Conservation (phyloP, 2,113 vertebrate species). For the Chloropsis cyanopogon region DNA sequence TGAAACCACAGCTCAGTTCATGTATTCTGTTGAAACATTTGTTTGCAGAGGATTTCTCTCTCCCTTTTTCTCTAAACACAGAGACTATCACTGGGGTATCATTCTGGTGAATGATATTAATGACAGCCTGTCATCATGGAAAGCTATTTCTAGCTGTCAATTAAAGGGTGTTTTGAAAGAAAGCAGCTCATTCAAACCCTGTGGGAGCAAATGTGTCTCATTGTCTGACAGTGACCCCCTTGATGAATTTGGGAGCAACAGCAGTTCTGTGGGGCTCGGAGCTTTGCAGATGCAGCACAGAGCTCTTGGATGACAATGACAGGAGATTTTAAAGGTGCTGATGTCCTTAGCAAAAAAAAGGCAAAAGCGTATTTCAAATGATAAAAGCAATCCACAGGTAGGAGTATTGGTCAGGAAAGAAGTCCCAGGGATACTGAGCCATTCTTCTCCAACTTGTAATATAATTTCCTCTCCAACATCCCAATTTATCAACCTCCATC, state of each 20-base stretch:
- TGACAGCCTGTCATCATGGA: constrained; percentile 57
- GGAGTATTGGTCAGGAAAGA: neutral
- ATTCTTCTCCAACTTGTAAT: neutral
- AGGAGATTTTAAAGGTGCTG: neutral
- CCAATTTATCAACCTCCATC: neutral
- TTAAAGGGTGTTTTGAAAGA: constrained; percentile 52
- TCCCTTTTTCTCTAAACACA: constrained; percentile 16
- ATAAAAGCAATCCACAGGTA: neutral
- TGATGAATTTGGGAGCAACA: constrained; percentile 44
- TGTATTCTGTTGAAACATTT: constrained; percentile 43
- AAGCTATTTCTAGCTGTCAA: constrained; percentile 52
- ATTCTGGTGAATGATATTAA: constrained; percentile 51
- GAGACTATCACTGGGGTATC: neutral
- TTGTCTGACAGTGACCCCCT: constrained; percentile 50
- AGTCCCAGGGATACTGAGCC: neutral
- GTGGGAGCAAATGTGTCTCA: constrained; percentile 10
- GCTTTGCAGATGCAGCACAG: neutral
- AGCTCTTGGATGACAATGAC: neutral
- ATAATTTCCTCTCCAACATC: neutral
- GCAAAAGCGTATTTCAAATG: neutral
- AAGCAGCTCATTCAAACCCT: neutral
- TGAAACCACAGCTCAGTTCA: constrained; percentile 42
- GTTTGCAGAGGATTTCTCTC: constrained; percentile 51
- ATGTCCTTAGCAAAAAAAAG: neutral
- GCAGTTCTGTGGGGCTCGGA: neutral